These are phyloP conservation scores for Lophius piscatorius DNA, from an alignment of 2,113 vertebrate genomes.

Conservation along the genomic window DNA sequence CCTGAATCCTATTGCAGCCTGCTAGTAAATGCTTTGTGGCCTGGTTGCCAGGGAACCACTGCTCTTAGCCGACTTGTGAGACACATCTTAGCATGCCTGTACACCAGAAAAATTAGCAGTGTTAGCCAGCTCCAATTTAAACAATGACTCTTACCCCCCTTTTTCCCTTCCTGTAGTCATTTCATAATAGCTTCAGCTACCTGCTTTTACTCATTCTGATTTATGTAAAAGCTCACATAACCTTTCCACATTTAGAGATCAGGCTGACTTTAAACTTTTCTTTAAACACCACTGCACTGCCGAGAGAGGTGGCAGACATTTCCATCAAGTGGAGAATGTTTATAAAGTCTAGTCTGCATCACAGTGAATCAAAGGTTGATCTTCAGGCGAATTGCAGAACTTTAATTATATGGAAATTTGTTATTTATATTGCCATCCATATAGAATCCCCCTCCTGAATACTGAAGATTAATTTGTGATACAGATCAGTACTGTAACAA, in stretches of 20 bases:
- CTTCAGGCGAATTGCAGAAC: slow-evolving; percentile 33
- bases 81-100: no score
- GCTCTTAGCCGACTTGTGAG: no score
- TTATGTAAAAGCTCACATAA: background rate
- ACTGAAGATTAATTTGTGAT: slow-evolving; percentile 20
- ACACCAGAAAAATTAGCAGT: no score
- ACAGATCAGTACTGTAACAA: slow-evolving; percentile 2
- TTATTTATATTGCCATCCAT: slow-evolving; percentile 36
- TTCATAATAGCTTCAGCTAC: no score
- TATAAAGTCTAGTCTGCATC: slow-evolving; percentile 18
- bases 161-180: no score
- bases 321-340: slow-evolving; percentile 10
- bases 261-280: slow-evolving; percentile 10
- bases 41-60: no score
- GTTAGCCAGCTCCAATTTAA: no score
- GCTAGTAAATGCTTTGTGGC: no score
- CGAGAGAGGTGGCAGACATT: slow-evolving; percentile 11
- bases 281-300: background rate
- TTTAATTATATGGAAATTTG: slow-evolving; percentile 64
- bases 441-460: slow-evolving; percentile 16
- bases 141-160: no score
- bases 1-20: no score
- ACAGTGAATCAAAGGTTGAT: slow-evolving; percentile 25
- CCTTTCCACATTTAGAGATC: no score
- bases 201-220: background rate